Evolutionary conservation across 2,888 invertebrate species (phyloP).

Genomic region (Heteromurus nitidus): DNA sequence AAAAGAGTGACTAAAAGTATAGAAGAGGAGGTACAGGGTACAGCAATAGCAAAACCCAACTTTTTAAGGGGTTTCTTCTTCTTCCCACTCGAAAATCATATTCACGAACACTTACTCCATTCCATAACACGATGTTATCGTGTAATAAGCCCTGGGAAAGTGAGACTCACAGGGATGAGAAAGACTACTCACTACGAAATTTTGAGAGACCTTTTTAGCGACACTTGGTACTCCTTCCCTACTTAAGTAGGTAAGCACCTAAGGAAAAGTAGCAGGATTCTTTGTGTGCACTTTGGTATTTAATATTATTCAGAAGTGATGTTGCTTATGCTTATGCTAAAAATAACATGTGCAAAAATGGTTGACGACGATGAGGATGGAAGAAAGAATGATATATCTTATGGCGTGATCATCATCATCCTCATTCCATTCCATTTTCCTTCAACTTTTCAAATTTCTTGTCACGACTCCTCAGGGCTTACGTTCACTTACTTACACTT

Average conservation of each 20-base stretch:
- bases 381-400: constrained; percentile 39
- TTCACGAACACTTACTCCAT: constrained; percentile 7
- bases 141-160: constrained; percentile 37
- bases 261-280: background rate
- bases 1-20: background rate
- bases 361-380: background rate
- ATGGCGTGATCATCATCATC: constrained; percentile 32
- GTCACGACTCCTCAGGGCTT: constrained; percentile 58
- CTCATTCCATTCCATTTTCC: constrained; percentile 47
- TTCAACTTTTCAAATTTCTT: constrained; percentile 49
- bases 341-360: background rate
- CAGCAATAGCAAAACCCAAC: too few species aligned
- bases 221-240: constrained; percentile 29
- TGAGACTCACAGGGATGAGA: constrained; percentile 6
- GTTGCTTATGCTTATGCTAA: constrained; percentile 28
- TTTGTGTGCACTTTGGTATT: background rate
- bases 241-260: background rate
- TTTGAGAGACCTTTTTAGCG: constrained; percentile 44
- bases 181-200: constrained; percentile 34
- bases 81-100: background rate
- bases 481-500: constrained; percentile 35
- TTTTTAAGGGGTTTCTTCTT: too few species aligned
- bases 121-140: constrained; percentile 40
- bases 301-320: constrained; percentile 21
- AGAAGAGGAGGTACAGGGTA: background rate